Percentiles rank a stretch among this genome's conserved stretches.
Evolutionary conservation across 1,140 invertebrate species (phyloP).

Genomic region (Hycleus cichorii): DNA sequence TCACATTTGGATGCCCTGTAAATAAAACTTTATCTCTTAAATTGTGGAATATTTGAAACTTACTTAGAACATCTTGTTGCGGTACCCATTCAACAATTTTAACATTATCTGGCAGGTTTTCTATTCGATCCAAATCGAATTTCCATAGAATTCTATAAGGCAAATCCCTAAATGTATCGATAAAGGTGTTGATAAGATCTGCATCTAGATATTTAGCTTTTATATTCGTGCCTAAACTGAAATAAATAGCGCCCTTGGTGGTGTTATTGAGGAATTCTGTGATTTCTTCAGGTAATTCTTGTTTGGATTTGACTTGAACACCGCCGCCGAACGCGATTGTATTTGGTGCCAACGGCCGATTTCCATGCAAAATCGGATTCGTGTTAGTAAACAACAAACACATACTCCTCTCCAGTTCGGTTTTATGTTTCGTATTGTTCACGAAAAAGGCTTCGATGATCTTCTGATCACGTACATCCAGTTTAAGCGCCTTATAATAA

Average conservation of each 20-base stretch:
- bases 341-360: constrained; percentile 13
- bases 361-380: constrained; percentile 26
- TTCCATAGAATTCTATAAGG: constrained; percentile 46
- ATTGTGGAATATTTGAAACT: not conserved
- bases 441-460: constrained; percentile 30
- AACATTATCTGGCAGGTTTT: constrained; percentile 39
- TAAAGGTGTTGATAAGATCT: constrained; percentile 21
- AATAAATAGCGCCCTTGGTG: constrained; percentile 47
- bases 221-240: constrained; percentile 47
- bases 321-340: constrained; percentile 38
- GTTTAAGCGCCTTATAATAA: not conserved
- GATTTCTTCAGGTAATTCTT: constrained; percentile 29
- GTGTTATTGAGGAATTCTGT: constrained; percentile 41
- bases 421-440: constrained; percentile 22
- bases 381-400: constrained; percentile 34
- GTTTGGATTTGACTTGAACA: constrained; percentile 39
- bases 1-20: constrained; percentile 38
- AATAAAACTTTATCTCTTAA: not conserved
- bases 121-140: constrained; percentile 29
- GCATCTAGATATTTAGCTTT: constrained; percentile 32
- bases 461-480: constrained; percentile 17
- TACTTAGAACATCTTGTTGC: constrained; percentile 46
- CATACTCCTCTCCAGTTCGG: constrained; percentile 24
- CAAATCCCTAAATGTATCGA: constrained; percentile 32
- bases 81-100: constrained; percentile 44